phyloP scores from a whole-genome alignment of 1,140 invertebrate genomes.

The Bombus pyrosoma region DNA sequence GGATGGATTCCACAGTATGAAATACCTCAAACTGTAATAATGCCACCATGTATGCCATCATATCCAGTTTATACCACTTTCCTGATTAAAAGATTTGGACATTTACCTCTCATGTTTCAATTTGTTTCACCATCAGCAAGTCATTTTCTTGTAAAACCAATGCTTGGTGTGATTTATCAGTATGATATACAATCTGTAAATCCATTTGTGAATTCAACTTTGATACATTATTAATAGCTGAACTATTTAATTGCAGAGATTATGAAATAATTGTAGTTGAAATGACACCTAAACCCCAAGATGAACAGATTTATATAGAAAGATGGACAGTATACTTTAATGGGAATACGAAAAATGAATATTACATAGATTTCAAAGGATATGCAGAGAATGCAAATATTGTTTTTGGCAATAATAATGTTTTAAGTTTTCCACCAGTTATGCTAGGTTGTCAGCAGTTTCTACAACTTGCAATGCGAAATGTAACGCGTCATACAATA shows the following conservation, averaged over 20 bases:
- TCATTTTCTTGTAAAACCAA: slow-evolving; percentile 73
- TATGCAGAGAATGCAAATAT: slow-evolving; percentile 69
- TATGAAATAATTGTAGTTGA: slow-evolving; percentile 70
- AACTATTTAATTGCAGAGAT: slow-evolving; percentile 52
- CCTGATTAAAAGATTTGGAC: slow-evolving; percentile 67
- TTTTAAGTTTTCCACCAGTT: slow-evolving; percentile 62
- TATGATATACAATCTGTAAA: slow-evolving; percentile 26
- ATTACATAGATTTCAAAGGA: slow-evolving; percentile 72
- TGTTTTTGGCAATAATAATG: slow-evolving; percentile 54
- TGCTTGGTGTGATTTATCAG: slow-evolving; percentile 70
- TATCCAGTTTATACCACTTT: slow-evolving; percentile 71
- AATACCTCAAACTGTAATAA: slow-evolving; percentile 68
- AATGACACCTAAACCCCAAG: slow-evolving; percentile 64
- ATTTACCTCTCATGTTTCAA: slow-evolving; percentile 69
- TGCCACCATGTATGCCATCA: slow-evolving; percentile 72
- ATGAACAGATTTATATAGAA: slow-evolving; percentile 69
- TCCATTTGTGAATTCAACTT: neutral
- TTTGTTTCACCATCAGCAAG: slow-evolving; percentile 69
- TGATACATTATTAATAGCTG: slow-evolving; percentile 5
- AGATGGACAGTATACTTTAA: slow-evolving; percentile 72
- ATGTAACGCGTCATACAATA: slow-evolving; percentile 70
- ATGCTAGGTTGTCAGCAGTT: slow-evolving; percentile 58
- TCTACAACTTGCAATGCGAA: slow-evolving; percentile 63
- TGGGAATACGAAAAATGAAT: slow-evolving; percentile 63
- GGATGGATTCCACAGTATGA: slow-evolving; percentile 67